phyloP scores from a whole-genome alignment of 2,888 invertebrate genomes.

The Exocentrus adspersus region DNA sequence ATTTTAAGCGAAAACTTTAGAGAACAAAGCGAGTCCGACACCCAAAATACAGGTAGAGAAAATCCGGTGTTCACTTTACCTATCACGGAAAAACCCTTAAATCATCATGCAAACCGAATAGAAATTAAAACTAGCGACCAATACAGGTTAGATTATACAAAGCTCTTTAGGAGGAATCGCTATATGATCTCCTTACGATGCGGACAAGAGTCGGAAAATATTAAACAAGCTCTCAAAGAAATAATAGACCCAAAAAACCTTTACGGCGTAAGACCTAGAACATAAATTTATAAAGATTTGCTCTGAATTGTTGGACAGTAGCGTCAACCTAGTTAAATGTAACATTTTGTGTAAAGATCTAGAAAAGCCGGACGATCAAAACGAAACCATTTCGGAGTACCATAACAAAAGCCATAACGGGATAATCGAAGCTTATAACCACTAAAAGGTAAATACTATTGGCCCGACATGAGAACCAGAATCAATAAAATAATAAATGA shows the following conservation, averaged over 20 bases:
- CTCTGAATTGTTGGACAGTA: neutral
- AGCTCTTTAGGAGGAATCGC: conserved; percentile 34
- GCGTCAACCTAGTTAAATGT: neutral
- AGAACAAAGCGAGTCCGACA: conserved; percentile 10
- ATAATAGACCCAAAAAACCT: conserved; percentile 14
- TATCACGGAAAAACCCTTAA: conserved; percentile 35
- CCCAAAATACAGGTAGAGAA: conserved; percentile 29
- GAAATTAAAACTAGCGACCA: conserved; percentile 26
- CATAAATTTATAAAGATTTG: neutral
- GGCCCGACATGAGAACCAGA: conserved; percentile 3
- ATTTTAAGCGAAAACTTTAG: neutral
- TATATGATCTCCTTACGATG: conserved; percentile 19
- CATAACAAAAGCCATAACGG: neutral
- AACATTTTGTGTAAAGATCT: neutral
- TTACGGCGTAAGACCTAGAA: neutral
- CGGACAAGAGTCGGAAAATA: conserved; percentile 27
- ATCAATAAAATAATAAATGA: conserved; percentile 35
- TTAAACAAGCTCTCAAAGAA: conserved; percentile 25
- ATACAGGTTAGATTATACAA: conserved; percentile 18
- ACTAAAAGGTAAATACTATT: conserved; percentile 3
- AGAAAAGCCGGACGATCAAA: neutral
- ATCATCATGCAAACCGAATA: conserved; percentile 29
- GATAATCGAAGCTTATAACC: neutral
- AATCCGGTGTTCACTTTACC: conserved; percentile 25
- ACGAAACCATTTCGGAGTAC: neutral